Conservation (phyloP, 2,888 invertebrate species). For the Peribatodes rhomboidaria region DNA sequence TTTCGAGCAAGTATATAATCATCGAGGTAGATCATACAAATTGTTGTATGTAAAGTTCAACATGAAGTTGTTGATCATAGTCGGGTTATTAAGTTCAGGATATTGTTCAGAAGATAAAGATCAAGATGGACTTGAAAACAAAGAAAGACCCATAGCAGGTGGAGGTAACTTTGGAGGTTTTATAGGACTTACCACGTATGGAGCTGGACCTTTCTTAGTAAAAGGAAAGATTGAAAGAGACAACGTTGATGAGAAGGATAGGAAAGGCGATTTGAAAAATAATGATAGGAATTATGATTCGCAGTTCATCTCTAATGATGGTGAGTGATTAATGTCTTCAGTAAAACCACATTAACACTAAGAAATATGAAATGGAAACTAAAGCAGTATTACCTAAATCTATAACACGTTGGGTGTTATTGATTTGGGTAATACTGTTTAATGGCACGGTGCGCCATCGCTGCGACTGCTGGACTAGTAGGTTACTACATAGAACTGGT, state of each 20-base stretch:
- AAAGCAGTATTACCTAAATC: too few species aligned
- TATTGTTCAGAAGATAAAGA: slow-evolving; percentile 19
- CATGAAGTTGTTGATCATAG: slow-evolving; percentile 31
- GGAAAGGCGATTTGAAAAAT: neutral
- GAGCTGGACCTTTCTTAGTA: slow-evolving; percentile 27
- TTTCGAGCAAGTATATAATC: neutral
- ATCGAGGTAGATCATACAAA: neutral
- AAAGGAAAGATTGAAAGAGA: slow-evolving; percentile 27
- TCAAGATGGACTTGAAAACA: neutral
- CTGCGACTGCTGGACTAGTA: too few species aligned
- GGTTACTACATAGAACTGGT: too few species aligned
- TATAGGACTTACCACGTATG: slow-evolving; percentile 26
- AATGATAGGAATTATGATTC: neutral
- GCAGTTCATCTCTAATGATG: neutral
- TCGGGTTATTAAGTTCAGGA: neutral
- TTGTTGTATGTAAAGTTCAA: slow-evolving; percentile 3
- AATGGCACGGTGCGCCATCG: too few species aligned
- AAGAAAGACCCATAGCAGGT: slow-evolving; percentile 19
- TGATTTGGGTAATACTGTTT: too few species aligned
- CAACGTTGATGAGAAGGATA: neutral
- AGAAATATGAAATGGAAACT: too few species aligned
- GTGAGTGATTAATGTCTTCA: neutral
- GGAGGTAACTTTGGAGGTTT: slow-evolving; percentile 30
- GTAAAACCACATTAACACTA: too few species aligned
- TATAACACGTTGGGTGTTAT: too few species aligned